Conservation (phyloP, 92 coral and sea anemone species). For the Palythoa caribaeorum region DNA sequence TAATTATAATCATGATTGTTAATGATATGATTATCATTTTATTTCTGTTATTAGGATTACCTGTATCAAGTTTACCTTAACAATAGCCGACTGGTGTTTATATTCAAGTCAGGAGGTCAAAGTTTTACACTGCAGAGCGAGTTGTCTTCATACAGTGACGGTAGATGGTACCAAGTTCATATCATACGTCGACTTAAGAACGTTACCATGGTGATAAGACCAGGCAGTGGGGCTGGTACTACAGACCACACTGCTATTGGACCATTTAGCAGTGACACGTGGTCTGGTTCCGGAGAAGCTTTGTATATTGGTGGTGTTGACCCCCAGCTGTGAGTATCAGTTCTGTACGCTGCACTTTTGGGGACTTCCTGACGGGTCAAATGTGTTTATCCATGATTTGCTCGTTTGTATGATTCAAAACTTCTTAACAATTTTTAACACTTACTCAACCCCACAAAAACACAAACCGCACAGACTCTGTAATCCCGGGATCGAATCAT, state of each 20-base stretch:
- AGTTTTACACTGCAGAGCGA: slow-evolving; percentile 61
- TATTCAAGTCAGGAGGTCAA: slow-evolving; percentile 63
- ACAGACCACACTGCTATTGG: slow-evolving; percentile 57
- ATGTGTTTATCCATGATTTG: no score
- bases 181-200: slow-evolving; percentile 85
- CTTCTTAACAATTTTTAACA: no score
- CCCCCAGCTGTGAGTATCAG: slow-evolving; percentile 73
- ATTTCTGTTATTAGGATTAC: slow-evolving; percentile 61
- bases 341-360: background rate
- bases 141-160: slow-evolving; percentile 78
- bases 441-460: no score
- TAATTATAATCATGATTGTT: no score
- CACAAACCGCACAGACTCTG: no score
- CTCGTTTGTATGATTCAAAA: no score
- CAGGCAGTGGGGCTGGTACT: slow-evolving; percentile 64
- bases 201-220: slow-evolving; percentile 77
- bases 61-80: slow-evolving; percentile 80
- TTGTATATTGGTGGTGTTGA: slow-evolving; percentile 89
- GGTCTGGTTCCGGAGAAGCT: slow-evolving; percentile 66
- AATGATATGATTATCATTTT: background rate
- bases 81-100: slow-evolving; percentile 80
- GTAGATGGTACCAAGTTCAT: slow-evolving; percentile 89
- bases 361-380: no score
- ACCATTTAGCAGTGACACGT: slow-evolving; percentile 47
- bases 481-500: no score